Evolutionary conservation across 2,888 invertebrate genomes (phyloP), one percentile per base, ranked within the genome.

Genomic region (Drosophila anomalata): DNA sequence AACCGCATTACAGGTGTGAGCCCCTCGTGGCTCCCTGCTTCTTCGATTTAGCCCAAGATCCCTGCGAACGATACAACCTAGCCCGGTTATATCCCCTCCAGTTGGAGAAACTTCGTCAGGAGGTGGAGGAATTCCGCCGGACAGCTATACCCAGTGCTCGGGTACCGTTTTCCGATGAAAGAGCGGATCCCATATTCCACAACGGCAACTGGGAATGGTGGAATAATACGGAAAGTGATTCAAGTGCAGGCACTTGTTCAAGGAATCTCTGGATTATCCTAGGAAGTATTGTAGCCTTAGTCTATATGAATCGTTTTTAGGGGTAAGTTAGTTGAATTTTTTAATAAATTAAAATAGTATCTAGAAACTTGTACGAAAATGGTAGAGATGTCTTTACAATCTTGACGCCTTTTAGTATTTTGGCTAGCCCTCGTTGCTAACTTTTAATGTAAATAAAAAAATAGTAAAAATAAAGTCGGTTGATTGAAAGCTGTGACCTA

Each of bases 141-240:
- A 91, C 91, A 0, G 91, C 92, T 0, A 65, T 93, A 11, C 89
- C 92, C 1, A 91, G 93, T 2, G 91, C 79, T 2, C 90, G 91
- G 26, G 93, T 94, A 65, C 73, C 92, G 1, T 90, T 90, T 0
- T 78, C 89, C 0, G 94, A 94, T 86, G 90, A 92, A 0, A 89
- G 90, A 1, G 93, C 93, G 0, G 91, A 94, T 91, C 94, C 95
- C 0, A 79, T 76, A 0, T 80, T 91, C 8, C 94, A 93, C 91
- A 93, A 93, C 62, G 91, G 92, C 58, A 93, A 93, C 0, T 95
- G 94, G 94, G 92, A 92, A 9, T 93, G 92, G 88, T 95, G 94
- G 94, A 83, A 81, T 33, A 54, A 69, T 4, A 78, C 82, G 12
- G 31, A 46, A 20, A 42, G 56, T 2, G 47, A 11, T 2, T 56